Base-by-base conservation (phyloP, 2,797 vertebrate species). In the Chelidonichthys spinosus region DNA sequence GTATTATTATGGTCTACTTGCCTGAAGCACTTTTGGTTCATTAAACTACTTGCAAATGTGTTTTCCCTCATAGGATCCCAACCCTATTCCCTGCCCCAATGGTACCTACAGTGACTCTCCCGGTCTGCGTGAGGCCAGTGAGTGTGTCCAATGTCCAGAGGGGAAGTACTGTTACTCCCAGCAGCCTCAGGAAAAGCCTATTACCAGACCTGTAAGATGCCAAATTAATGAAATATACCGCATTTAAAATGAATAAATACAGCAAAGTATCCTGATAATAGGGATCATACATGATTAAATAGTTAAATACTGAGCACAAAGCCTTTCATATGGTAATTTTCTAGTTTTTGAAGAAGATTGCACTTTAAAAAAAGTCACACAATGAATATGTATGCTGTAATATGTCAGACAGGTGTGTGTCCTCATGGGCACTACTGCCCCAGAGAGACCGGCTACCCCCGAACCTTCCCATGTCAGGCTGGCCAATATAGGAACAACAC, bases 381-480 rank as follows among this genome's bases (percentile, higher is more conserved):
- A n/a, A 11, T 54, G 40, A 35, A 60, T 18, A 4, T 59, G 3
- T 75, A 3, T 75, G 53, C 58, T 84, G 42, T 74, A 0, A 50
- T 72, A 17, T 79, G 82, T 84, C 90, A 98, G 97, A 96, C 93
- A 7, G 96, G 95, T 3, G 63, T 86, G 37, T 98, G 97, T 86
- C 96, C 96, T 35, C 78, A 93, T 11, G 97, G 97, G 3, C 95
- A 96, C 69, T 90, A 78, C 59, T 97, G 97, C 73, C 96, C 97
- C 10, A 13, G 4, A 0, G 96, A 96, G 13, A 98, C 97, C 3
- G 97, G 96, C 10, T 84, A 92, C 81, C 96, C 96, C 1, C 90
- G 93, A 70, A 95, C 94, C 18, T 93, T 94, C 79, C 96, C 96
- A 37, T 98, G 97, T 82, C 82, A 81, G 61, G 66, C 93, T 15